Evolutionary conservation across 2,113 vertebrate genomes (phyloP), one percentile per base, ranked within the genome.

Genomic region (Bostrychus sinensis): DNA sequence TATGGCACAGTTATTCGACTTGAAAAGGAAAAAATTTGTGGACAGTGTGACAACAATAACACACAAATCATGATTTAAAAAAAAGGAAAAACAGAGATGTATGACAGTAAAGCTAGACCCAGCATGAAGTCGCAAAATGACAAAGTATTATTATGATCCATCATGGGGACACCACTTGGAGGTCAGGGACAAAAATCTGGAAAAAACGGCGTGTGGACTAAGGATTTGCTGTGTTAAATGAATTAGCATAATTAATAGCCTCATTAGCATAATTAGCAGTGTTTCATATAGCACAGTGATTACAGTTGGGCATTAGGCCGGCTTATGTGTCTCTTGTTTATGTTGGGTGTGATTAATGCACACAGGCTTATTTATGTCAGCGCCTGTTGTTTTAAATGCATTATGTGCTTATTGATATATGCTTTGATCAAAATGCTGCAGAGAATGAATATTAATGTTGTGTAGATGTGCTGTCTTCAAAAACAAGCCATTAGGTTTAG

Each of bases 271-370:
- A 73, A 74, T 70, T 66, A 60, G 70, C 58, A 61, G 60, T 75
- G 70, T 72, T 82, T 62, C 66, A 78, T 82, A 74, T 70, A 78
- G 73, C 50, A 59, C 58, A 62, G 59, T 64, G 62, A 78, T 77
- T 82, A 74, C 65, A 82, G 65, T n/a, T 16, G 38, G 46, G 76
- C 56, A 65, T 70, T 68, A 59, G 59, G 65, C 42, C 37, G 36
- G 78, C 65, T 75, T 72, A 69, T 74, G 69, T 60, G 46, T 54
- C 63, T 70, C 34, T 61, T 77, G 70, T 79, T 83, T 75, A 56
- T 57, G 50, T 67, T 61, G 20, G 22, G 36, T 37, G 57, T 67
- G 75, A 80, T 80, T 53, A 72, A 78, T 80, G 56, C 57, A 68
- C 26, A 48, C 53, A 56, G n/a, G 32, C 62, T 72, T 64, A 56